Evolutionary conservation across 2,113 vertebrate genomes (phyloP), one percentile per base, ranked within the genome.

Genomic region (Tyrannus savana): DNA sequence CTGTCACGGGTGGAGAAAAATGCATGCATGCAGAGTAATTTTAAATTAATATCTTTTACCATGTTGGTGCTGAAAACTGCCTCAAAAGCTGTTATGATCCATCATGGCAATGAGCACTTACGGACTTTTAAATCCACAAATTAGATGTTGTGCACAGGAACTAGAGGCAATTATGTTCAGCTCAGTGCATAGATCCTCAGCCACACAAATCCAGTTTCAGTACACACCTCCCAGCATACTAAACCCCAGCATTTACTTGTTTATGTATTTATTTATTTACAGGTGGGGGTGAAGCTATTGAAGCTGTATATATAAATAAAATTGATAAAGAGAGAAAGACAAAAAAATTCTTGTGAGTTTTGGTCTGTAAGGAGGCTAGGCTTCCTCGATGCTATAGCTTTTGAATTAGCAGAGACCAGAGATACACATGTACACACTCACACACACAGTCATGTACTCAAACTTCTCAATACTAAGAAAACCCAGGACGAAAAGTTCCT

Each of bases 21-120:
- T 78, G 56, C 7, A 30, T 56, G 25, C 71, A 90, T 92, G 74
- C 80, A 87, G 83, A 94, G 73, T 68, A 93, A 90, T 97, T 97
- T 96, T 89, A 97, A 95, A 95, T 84, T 5, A 71, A n/a, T 86
- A 75, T 96, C 37, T 87, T 95, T 93, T 96, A 80, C 93, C 87
- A 85, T 0, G 1, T 19, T 47, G 80, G 66, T 87, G 94, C 19
- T 66, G 87, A 86, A 90, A 95, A 77, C 78, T 69, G 81, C 66
- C 63, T 96, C 72, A 62, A 84, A 96, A 96, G 95, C 76, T 95
- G 95, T 89, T 95, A 87, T 50, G 90, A 93, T 89, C 95, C 82
- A 85, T 91, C 85, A 95, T 31, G 79, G 74, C 86, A 93, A 66
- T 83, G 94, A 91, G 91, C 84, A 89, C 87, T 96, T 94, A 85